phyloP scores from a whole-genome alignment of 2,113 vertebrate species.

The Crotalus helleri region DNA sequence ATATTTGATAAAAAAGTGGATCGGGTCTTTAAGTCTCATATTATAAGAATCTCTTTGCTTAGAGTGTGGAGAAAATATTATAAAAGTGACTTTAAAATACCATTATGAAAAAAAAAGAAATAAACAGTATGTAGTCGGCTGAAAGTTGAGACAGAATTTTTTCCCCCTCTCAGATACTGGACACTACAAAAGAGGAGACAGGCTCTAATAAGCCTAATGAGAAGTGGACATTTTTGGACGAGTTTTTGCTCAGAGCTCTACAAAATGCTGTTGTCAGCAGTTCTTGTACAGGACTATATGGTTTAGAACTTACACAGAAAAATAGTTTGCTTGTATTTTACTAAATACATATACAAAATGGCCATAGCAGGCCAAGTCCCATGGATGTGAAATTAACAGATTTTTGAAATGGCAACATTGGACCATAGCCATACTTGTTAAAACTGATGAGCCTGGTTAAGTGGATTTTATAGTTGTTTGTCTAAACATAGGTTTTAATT shows the following conservation, averaged over 20 bases:
- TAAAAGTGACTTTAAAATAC: too few species aligned
- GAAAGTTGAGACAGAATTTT: neutral
- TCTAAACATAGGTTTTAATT: conserved; percentile 20
- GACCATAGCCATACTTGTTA: neutral
- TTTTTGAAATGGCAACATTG: neutral
- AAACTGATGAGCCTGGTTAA: conserved; percentile 40
- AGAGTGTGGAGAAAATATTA: too few species aligned
- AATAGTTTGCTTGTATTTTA: neutral
- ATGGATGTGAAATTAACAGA: neutral
- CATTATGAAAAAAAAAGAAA: too few species aligned
- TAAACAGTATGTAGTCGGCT: neutral
- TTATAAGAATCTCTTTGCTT: too few species aligned
- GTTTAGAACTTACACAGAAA: neutral
- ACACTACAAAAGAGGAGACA: too few species aligned
- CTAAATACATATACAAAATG: neutral
- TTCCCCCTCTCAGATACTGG: neutral
- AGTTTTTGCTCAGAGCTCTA: neutral
- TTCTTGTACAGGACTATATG: neutral
- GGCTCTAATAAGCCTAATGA: neutral
- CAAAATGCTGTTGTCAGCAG: neutral
- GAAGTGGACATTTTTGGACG: neutral
- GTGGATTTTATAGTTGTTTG: conserved; percentile 30
- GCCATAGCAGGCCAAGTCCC: neutral
- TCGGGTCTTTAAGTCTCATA: too few species aligned
- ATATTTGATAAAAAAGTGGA: too few species aligned